Conservation (phyloP, 1,140 invertebrate species). For the Trichonephila clavata region DNA sequence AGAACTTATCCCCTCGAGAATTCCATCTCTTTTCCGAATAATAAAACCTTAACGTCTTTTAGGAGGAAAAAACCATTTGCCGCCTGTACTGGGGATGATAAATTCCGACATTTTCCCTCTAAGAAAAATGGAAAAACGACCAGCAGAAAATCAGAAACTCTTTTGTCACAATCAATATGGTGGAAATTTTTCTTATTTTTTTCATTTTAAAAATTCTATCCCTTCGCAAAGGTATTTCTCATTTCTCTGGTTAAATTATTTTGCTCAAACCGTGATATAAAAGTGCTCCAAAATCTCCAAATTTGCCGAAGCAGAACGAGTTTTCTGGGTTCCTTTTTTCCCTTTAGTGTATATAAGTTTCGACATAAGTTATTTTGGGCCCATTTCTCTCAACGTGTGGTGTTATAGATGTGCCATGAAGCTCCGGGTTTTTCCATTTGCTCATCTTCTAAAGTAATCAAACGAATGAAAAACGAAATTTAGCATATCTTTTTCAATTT, state of each 20-base stretch:
- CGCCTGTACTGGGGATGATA: constrained; percentile 56
- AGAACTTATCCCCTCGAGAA: constrained; percentile 55
- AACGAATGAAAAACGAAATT: constrained; percentile 3
- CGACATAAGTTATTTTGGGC: constrained; percentile 34
- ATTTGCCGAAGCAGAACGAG: constrained; percentile 8
- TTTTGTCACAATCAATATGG: constrained; percentile 70
- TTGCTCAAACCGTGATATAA: constrained; percentile 44
- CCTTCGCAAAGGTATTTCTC: constrained; percentile 49
- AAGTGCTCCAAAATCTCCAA: constrained; percentile 28
- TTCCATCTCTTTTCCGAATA: constrained; percentile 65
- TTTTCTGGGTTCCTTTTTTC: background rate
- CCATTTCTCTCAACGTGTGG: constrained; percentile 2
- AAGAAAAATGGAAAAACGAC: constrained; percentile 67
- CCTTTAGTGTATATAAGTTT: background rate
- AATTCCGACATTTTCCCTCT: constrained; percentile 51
- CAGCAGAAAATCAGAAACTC: constrained; percentile 69
- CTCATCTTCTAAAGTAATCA: constrained; percentile 17
- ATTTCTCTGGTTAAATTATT: constrained; percentile 57
- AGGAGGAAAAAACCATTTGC: constrained; percentile 59
- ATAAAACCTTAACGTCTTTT: constrained; percentile 67
- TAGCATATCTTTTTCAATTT: background rate
- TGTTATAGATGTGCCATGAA: background rate
- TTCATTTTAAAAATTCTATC: background rate
- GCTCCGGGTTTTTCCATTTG: background rate
- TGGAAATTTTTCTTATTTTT: constrained; percentile 32